Base-by-base conservation (phyloP, 2,113 vertebrate genomes). In the Shinisaurus crocodilurus region DNA sequence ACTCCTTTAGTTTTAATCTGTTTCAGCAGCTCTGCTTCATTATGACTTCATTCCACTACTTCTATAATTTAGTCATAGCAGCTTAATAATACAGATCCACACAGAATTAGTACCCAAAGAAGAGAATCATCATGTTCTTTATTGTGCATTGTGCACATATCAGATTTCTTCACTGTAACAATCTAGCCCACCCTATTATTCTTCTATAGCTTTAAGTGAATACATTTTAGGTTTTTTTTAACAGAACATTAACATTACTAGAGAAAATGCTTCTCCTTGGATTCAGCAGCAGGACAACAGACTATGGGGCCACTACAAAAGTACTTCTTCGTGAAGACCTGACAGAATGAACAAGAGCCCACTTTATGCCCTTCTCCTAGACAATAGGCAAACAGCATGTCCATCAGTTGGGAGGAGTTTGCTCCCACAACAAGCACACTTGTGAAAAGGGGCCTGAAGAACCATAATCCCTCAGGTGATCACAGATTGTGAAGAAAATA, bases 21-120 rank as follows among this genome's bases (percentile, higher is more conserved):
- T n/a, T 86, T 74, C 1, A 63, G 0, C 1, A 82, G 50, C 23
- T n/a, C 81, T 3, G 25, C 63, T 25, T 0, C 0, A 40, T 50
- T 48, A 32, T 32, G 43, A 67, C 0, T 10, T 89, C 37, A 37
- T 65, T 91, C 48, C 23, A 50, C 60, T 50, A 9, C 67, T 86
- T 89, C n/a, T 20, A 88, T 25, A 43, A 45, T 43, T 16, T 45
- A 79, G 43, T 48, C n/a, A 69, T 20, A 60, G 5, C 43, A 85
- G 75, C 5, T 8, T 82, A 79, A 4, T 1, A 43, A 63, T 25
- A 63, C 10, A 40, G 1, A 1, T 83, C n/a, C 32, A 63, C 10
- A 67, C 5, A 54, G 12, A 54, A 54, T 54, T 54, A 54, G 50
- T 43, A 12, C 82, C 37, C 37, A 65, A 57, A 57, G 48, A 57